These are phyloP conservation scores for Calephelis perditalis DNA, from an alignment of 2,888 invertebrate genomes.

Conservation along the genomic window DNA sequence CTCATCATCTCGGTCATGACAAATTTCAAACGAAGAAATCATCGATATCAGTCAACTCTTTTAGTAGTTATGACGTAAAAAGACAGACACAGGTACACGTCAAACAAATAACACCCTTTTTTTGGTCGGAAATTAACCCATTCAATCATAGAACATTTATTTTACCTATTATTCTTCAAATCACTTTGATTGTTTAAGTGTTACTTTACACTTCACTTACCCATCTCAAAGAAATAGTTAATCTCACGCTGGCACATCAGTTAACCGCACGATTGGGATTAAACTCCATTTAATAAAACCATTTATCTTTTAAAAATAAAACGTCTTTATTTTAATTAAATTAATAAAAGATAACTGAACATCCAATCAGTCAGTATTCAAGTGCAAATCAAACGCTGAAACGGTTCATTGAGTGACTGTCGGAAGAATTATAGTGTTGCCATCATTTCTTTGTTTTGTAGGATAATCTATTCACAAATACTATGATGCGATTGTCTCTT, in stretches of 20 bases:
- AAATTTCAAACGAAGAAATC: too few species aligned
- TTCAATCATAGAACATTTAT: neutral
- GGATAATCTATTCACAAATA: too few species aligned
- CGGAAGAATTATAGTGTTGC: conserved; percentile 22
- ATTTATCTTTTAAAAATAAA: conserved; percentile 32
- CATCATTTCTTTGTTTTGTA: too few species aligned
- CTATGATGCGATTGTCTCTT: too few species aligned
- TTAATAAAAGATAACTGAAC: conserved; percentile 34
- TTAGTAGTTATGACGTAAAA: too few species aligned
- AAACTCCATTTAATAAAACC: conserved; percentile 32
- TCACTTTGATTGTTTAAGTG: conserved; percentile 6
- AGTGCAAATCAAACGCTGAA: conserved; percentile 33
- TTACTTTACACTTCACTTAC: conserved; percentile 13
- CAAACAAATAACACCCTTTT: too few species aligned
- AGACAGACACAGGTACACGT: too few species aligned
- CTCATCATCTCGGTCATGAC: too few species aligned
- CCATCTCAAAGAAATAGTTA: conserved; percentile 20
- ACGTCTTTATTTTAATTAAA: conserved; percentile 37
- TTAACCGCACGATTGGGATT: conserved; percentile 20
- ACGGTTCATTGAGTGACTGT: conserved; percentile 25
- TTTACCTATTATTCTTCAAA: conserved; percentile 6
- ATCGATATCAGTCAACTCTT: too few species aligned
- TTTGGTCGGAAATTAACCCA: too few species aligned
- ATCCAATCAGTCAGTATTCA: conserved; percentile 44
- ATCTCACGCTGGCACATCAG: conserved; percentile 22